A percentile compares a stretch with the other conserved stretches of the same genome.
These are phyloP conservation scores for Bubo scandiacus DNA, from an alignment of 2,113 vertebrate species.

Conservation along the genomic window DNA sequence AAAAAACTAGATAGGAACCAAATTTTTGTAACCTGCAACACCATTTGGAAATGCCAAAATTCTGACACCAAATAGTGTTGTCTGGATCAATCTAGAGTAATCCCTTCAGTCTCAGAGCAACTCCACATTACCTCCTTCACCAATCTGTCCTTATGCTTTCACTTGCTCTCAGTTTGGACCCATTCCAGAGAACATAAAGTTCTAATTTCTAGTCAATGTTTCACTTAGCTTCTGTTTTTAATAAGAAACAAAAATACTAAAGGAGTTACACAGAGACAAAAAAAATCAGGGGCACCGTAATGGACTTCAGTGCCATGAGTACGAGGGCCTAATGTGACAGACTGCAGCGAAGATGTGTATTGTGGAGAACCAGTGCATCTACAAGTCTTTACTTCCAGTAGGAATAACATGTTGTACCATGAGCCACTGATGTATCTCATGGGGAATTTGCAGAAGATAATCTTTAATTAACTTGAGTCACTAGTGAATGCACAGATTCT, in stretches of 20 bases:
- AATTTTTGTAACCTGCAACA: neutral
- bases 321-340: neutral
- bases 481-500: neutral
- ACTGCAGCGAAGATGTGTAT: neutral
- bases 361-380: neutral
- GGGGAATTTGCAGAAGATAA: constrained; percentile 23
- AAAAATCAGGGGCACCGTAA: neutral
- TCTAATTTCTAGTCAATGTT: neutral
- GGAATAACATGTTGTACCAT: neutral
- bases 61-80: neutral
- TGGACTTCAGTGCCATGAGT: neutral
- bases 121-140: neutral
- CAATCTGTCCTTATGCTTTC: neutral
- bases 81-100: neutral
- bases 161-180: neutral
- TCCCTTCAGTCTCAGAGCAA: neutral
- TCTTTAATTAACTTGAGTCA: constrained; percentile 61
- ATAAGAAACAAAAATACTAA: neutral
- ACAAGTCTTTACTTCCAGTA: constrained; percentile 35
- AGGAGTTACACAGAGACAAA: neutral
- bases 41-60: neutral
- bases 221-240: neutral
- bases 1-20: neutral
- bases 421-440: neutral
- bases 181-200: neutral